Base-by-base conservation (phyloP, 2,888 invertebrate species). In the Hesperia comma region DNA sequence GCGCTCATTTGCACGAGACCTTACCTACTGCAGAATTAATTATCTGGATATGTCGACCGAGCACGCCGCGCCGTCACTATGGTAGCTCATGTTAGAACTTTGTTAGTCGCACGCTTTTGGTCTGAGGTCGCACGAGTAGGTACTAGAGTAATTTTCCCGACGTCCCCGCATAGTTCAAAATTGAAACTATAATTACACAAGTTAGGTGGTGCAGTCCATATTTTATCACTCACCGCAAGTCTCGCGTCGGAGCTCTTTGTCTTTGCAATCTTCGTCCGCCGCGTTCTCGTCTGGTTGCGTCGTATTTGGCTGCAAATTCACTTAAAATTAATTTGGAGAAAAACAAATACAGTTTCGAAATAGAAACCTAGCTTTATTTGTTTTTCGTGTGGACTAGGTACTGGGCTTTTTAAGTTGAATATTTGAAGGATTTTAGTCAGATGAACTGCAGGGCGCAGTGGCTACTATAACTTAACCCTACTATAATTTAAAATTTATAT, bases 231-330 rank as follows among this genome's bases (percentile, higher is more conserved):
- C 69, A 77, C 77, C 77, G 33, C 77, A 76, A 56, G 76, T 80
- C 72, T 89, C 88, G 57, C 92, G 79, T 6, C 87, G 84, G 71
- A 89, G 79, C 68, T 88, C 87, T 75, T 79, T 85, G 70, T 88
- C 87, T 68, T 78, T 85, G 75, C 80, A 82, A 72, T 85, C 80
- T 63, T 74, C 78, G 19, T 74, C 72, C 17, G 70, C 69, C 53
- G 75, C 70, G 73, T 84, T 86, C 76, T 72, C 84, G 75, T 77
- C 82, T 61, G 70, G 71, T 49, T 75, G 74, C 26, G 79, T 70
- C 73, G 80, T 83, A 74, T 81, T 83, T 19, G 74, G 69, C 91
- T 91, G 87, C 67, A 81, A 83, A 81, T 74, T 80, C 72, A 62
- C 46, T n/a, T 63, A 57, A 12, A 60, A 64, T 66, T 46, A 69